Percentiles rank a stretch among this genome's conserved stretches.
Conservation (phyloP, 2,888 invertebrate species). For the Notocelia uddmanniana region DNA sequence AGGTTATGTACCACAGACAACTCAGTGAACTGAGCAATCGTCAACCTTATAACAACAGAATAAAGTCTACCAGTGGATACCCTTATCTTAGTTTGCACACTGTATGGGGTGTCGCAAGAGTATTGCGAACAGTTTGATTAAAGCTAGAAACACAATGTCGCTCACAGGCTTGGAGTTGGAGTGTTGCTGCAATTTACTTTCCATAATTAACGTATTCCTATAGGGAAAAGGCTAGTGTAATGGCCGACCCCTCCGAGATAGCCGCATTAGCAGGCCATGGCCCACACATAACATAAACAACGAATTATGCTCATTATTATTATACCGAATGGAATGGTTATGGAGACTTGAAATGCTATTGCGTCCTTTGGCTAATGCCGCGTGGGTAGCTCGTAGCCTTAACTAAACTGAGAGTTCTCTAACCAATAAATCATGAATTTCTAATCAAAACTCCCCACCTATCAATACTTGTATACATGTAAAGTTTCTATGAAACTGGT, state of each 20-base stretch:
- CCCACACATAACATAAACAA: conserved; percentile 19
- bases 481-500: too few relatives aligned
- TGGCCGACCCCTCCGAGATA: conserved; percentile 5
- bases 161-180: conserved; percentile 12
- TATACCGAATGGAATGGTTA: background rate
- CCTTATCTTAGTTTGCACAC: background rate
- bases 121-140: conserved; percentile 24
- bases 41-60: background rate
- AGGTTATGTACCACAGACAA: background rate
- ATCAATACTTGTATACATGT: too few relatives aligned
- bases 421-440: too few relatives aligned
- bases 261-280: conserved; percentile 11
- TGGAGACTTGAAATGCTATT: background rate
- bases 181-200: conserved; percentile 31
- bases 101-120: background rate
- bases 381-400: background rate
- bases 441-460: too few relatives aligned
- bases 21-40: background rate
- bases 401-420: too few relatives aligned
- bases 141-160: conserved; percentile 24
- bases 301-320: conserved; percentile 9
- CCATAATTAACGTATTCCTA: conserved; percentile 31
- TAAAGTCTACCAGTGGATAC: background rate
- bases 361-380: background rate
- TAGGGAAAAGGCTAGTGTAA: conserved; percentile 21